Evolutionary conservation across 2,797 vertebrate species (phyloP), one percentile per base, ranked within the genome.

Genomic region (Luscinia luscinia): DNA sequence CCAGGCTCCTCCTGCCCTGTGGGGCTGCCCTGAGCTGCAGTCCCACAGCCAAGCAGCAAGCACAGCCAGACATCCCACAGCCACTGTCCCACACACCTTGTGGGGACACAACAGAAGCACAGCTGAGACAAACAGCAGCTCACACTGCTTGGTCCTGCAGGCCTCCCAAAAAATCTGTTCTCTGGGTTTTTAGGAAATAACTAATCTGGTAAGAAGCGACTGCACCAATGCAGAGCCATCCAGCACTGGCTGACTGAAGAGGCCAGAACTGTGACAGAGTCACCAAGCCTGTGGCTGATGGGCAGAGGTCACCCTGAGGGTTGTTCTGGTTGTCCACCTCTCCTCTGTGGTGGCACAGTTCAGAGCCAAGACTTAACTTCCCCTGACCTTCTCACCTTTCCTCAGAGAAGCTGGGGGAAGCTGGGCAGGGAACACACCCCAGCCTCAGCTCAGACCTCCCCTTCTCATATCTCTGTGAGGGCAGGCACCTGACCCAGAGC

Each of bases 81-180:
- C 63, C 77, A 27, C 23, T 51, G 66, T 52, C 55, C 57, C 69
- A 74, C 52, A 58, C 3, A 10, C 6, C 45, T 45, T 6, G 22
- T 15, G 46, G 64, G 40, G 63, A 54, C 24, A 41, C 48, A 6
- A n/a, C 0, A 2, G n/a, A 46, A 76, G 46, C 72, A 68, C 0
- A 0, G 55, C 55, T 0, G 0, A 68, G 46, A 6, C 54, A 55
- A 52, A 67, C 9, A 79, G 41, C 58, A 75, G 58, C 30, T 83
- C 64, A 38, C 46, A 8, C 30, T 32, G 45, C n/a, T 63, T n/a
- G 34, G n/a, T n/a, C 13, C n/a, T 38, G 28, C 48, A 74, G 57
- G 38, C 16, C 32, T 1, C 1, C 4, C 3, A 13, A 11, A 38
- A 57, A 6, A 52, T 1, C 40, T 8, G 0, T 40, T 62, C 23